These are phyloP conservation scores for Prenolepis imparis DNA, from an alignment of 2,888 invertebrate species.

Conservation along the genomic window DNA sequence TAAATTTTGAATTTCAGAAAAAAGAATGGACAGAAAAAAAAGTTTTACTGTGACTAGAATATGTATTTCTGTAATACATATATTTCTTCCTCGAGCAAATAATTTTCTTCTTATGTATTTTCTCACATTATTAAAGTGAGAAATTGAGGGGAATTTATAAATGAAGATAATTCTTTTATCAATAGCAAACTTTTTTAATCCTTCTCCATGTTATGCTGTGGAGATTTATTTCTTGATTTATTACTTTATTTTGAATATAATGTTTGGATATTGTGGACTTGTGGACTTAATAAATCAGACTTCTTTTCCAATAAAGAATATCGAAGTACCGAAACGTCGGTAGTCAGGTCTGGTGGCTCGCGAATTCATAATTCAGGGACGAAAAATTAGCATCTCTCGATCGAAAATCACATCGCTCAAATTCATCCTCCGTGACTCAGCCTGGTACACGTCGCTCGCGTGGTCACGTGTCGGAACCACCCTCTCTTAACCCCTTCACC, in stretches of 20 bases:
- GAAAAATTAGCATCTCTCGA: slow-evolving; percentile 52
- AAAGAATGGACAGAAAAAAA: background rate
- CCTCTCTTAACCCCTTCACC: slow-evolving; percentile 19
- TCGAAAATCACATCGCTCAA: slow-evolving; percentile 50
- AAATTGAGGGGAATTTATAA: background rate
- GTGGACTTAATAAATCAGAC: background rate
- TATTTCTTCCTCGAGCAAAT: background rate
- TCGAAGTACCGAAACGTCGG: slow-evolving; percentile 5
- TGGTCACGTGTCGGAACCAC: slow-evolving; percentile 48
- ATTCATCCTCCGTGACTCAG: slow-evolving; percentile 46
- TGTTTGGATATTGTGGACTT: background rate
- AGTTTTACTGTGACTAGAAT: background rate
- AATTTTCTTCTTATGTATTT: slow-evolving; percentile 22
- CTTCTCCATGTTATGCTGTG: too few relatives aligned
- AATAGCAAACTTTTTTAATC: background rate
- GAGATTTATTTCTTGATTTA: background rate
- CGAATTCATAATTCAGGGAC: slow-evolving; percentile 34
- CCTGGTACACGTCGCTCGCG: slow-evolving; percentile 51
- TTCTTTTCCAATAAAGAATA: slow-evolving; percentile 1
- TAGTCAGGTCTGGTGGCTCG: background rate
- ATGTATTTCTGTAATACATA: background rate
- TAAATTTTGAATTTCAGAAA: background rate
- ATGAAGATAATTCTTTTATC: background rate
- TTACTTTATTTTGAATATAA: background rate
- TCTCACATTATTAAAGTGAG: background rate